phyloP scores from a whole-genome alignment of 64 coral and sea anemone species.

The Montipora cactus region DNA sequence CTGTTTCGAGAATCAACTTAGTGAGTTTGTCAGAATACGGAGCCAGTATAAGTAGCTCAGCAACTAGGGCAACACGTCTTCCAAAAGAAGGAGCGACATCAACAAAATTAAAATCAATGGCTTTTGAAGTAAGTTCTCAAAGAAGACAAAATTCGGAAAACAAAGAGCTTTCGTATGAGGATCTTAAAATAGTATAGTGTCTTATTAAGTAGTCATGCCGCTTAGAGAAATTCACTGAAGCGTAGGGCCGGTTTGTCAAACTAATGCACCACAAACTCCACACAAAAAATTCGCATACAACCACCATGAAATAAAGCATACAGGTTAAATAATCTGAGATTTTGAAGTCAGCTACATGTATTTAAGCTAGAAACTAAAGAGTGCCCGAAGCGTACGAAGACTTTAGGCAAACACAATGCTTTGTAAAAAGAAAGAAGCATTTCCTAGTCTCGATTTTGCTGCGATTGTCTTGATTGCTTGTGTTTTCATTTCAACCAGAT shows the following conservation, averaged over 20 bases:
- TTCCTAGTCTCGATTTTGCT: too few relatives aligned
- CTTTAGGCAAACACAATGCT: too few relatives aligned
- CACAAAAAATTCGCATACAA: not conserved
- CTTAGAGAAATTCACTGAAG: slow-evolving; percentile 11
- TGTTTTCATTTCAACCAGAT: not conserved
- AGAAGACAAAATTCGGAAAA: slow-evolving; percentile 37
- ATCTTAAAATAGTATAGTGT: slow-evolving; percentile 40
- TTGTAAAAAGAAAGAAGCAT: too few relatives aligned
- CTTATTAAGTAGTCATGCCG: slow-evolving; percentile 22
- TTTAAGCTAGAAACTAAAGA: not conserved
- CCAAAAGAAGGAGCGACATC: too few relatives aligned
- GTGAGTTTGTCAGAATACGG: not conserved
- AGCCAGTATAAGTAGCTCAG: not conserved
- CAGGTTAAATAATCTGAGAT: not conserved
- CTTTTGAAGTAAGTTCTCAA: slow-evolving; percentile 26
- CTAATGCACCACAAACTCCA: too few relatives aligned
- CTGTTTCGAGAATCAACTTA: slow-evolving; percentile 11
- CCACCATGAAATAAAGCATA: slow-evolving; percentile 1
- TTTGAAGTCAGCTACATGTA: not conserved
- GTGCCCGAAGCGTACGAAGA: too few relatives aligned
- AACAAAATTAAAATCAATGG: slow-evolving; percentile 16
- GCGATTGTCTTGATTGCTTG: not conserved
- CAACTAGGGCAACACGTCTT: not conserved
- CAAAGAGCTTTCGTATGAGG: slow-evolving; percentile 22
- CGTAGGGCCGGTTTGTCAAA: not conserved